These are phyloP conservation scores for Xenops minutus DNA, from an alignment of 2,797 vertebrate genomes.

Conservation along the genomic window DNA sequence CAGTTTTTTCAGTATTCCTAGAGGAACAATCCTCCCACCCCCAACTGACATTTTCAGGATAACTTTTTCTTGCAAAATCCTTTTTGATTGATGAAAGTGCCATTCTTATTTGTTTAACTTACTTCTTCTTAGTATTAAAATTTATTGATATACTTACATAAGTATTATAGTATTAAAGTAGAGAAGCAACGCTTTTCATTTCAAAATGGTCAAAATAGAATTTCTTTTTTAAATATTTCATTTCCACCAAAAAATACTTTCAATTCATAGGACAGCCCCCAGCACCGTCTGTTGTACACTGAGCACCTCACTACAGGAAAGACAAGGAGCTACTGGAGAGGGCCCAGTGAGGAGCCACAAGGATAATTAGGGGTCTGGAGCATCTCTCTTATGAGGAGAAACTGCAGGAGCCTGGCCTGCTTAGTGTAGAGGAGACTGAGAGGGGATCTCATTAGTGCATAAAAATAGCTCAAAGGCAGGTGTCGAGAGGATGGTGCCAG, in stretches of 20 bases:
- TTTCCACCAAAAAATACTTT: background rate
- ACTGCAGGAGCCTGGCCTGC: background rate
- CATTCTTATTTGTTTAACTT: background rate
- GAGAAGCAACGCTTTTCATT: background rate
- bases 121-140: background rate
- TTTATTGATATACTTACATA: background rate
- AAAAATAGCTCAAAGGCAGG: background rate
- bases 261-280: rapidly evolving
- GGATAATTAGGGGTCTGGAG: background rate
- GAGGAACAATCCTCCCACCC: background rate
- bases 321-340: background rate
- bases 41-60: background rate
- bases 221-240: background rate
- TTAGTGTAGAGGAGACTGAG: background rate
- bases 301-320: background rate
- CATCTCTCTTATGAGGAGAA: background rate
- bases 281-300: background rate
- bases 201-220: background rate
- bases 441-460: background rate
- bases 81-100: background rate
- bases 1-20: background rate
- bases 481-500: background rate
- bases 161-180: background rate
- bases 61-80: background rate
- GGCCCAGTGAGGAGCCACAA: background rate